A percentile compares a stretch with the other conserved stretches of the same genome.
phyloP scores from a whole-genome alignment of 2,888 invertebrate genomes.

The Plusia festucae region DNA sequence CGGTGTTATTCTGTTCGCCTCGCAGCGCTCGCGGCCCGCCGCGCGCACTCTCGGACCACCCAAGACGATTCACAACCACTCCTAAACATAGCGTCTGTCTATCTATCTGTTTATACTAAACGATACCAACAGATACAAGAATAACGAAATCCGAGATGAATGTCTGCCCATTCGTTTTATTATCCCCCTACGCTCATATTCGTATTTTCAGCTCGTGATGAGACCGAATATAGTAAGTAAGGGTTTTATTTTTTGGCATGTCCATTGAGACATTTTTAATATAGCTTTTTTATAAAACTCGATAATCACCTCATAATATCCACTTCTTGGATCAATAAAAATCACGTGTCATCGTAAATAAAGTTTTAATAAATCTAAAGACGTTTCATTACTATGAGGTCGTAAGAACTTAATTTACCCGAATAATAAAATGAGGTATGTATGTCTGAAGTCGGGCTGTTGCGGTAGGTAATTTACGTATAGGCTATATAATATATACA shows the following conservation, averaged over 20 bases:
- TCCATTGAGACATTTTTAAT: constrained; percentile 60
- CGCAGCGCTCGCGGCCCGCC: constrained; percentile 70
- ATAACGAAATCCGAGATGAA: constrained; percentile 74
- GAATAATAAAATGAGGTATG: constrained; percentile 75
- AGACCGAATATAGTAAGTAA: constrained; percentile 38
- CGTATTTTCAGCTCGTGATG: constrained; percentile 47
- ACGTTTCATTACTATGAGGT: constrained; percentile 69
- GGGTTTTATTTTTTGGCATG: constrained; percentile 61
- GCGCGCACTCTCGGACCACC: constrained; percentile 74
- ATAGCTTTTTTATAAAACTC: constrained; percentile 65
- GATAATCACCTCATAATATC: constrained; percentile 73
- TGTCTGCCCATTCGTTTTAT: constrained; percentile 71
- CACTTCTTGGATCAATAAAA: constrained; percentile 70
- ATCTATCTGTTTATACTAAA: constrained; percentile 81
- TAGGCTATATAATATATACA: constrained; percentile 25
- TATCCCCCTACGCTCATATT: constrained; percentile 52
- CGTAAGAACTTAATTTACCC: constrained; percentile 77
- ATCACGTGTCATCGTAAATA: constrained; percentile 76
- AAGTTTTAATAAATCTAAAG: constrained; percentile 70
- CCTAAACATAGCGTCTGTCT: constrained; percentile 81
- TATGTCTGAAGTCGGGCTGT: constrained; percentile 61
- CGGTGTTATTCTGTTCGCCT: constrained; percentile 80
- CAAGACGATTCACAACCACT: constrained; percentile 80
- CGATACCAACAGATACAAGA: constrained; percentile 75
- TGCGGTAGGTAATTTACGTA: constrained; percentile 61